A percentile compares a stretch with the other conserved stretches of the same genome.
phyloP scores from a whole-genome alignment of 2,888 invertebrate genomes.

The Agriopis aurantiaria region DNA sequence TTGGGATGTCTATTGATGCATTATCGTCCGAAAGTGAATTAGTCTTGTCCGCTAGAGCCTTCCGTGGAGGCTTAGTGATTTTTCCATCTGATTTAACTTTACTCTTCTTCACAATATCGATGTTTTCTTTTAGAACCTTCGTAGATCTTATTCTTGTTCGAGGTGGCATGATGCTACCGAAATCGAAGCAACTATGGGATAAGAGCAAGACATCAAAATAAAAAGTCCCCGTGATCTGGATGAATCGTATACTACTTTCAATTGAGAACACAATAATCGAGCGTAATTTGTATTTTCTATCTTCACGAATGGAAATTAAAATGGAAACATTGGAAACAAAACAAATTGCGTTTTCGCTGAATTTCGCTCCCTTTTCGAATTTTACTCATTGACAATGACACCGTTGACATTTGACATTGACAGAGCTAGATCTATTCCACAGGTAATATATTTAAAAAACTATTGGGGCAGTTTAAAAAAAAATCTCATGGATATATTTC shows the following conservation, averaged over 20 bases:
- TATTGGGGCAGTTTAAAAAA: too few species aligned
- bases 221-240: background rate
- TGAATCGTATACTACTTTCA: background rate
- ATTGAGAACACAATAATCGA: background rate
- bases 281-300: background rate
- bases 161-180: conserved; percentile 71
- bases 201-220: conserved; percentile 9
- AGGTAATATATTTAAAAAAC: too few species aligned
- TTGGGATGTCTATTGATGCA: conserved; percentile 50
- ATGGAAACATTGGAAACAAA: background rate
- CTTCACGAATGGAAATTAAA: background rate
- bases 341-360: conserved; percentile 47
- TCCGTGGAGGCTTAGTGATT: conserved; percentile 57
- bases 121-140: conserved; percentile 72
- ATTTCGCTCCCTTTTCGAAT: conserved; percentile 62
- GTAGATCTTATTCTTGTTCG: conserved; percentile 64
- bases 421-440: too few species aligned
- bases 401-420: background rate
- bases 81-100: conserved; percentile 53
- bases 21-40: conserved; percentile 79
- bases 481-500: too few species aligned
- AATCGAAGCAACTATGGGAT: conserved; percentile 27
- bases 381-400: background rate
- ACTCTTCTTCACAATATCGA: conserved; percentile 49
- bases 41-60: conserved; percentile 75